Evolutionary conservation across 1,140 invertebrate species (phyloP), one percentile per base, ranked within the genome.

Genomic region (Brachionus manjavacas): DNA sequence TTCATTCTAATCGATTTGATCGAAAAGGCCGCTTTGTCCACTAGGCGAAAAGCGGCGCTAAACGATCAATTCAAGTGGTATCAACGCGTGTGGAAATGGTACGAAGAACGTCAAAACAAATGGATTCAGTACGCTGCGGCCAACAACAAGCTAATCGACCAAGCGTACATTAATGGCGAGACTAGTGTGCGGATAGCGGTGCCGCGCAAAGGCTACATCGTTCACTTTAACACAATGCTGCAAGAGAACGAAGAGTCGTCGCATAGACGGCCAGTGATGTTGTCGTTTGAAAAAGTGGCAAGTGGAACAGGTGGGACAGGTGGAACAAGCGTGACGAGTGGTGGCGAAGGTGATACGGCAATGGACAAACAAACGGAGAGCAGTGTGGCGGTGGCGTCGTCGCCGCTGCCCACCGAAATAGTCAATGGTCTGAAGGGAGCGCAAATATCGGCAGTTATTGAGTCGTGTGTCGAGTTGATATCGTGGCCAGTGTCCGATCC

Each of bases 121-220:
- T 96, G 95, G 95, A 93, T 92, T 70, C 90, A 92, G 31, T 95
- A 95, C 86, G 92, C 93, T 1, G 88, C 91, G 3, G 86, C 91
- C 6, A 95, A 95, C 85, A 95, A 95, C 88, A 92, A 93, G 86
- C 89, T 93, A 0, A 95, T 96, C 43, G 94, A 95, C 86, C 93
- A 94, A 85, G 94, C 94, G 0, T 96, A 95, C 87, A 93, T 39
- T 14, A 84, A 55, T 43, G 83, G 66, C 46, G 66, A 76, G 25
- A 72, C 83, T 39, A 70, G 43, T 60, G 64, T 68, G 16, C 60
- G 52, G 11, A 74, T 84, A 52, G 83, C 74, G 41, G 64, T 43
- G 14, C 28, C 64, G 9, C 64, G 94, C 16, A 91, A 94, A 86
- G 90, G 93, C 49, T 96, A 95, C 87, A 92, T 93, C 0, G 93